A percentile compares a stretch with the other conserved stretches of the same genome.
Evolutionary conservation across 1,140 invertebrate genomes (phyloP).

Genomic region (Antheraea pernyi): DNA sequence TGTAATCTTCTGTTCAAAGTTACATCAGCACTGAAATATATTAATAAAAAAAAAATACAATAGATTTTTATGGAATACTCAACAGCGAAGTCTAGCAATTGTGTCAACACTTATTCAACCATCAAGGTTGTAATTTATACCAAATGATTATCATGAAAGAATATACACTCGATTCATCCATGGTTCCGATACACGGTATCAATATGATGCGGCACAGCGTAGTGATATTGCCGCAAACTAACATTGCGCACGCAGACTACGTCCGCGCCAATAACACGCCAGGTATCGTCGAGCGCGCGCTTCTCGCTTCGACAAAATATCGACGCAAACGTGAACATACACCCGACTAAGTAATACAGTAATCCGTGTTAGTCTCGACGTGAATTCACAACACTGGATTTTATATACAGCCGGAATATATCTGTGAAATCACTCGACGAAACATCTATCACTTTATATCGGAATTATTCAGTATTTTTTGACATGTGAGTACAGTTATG

Average conservation of each 20-base stretch:
- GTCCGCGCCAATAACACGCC: slow-evolving; percentile 51
- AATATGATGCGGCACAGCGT: slow-evolving; percentile 53
- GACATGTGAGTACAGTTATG: slow-evolving; percentile 27
- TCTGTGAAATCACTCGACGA: slow-evolving; percentile 11
- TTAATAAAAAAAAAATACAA: no score
- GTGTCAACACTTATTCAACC: neutral
- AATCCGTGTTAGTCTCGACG: slow-evolving; percentile 32
- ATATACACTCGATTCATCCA: neutral
- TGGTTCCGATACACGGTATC: slow-evolving; percentile 24
- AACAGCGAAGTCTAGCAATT: neutral
- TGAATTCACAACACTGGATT: slow-evolving; percentile 9
- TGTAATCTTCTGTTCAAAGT: no score
- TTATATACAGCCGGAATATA: slow-evolving; percentile 3
- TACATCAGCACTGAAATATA: no score
- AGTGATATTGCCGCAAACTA: slow-evolving; percentile 29
- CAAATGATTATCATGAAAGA: neutral
- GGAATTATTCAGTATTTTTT: slow-evolving; percentile 21
- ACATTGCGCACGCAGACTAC: slow-evolving; percentile 46
- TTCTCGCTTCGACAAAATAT: slow-evolving; percentile 41
- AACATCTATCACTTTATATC: slow-evolving; percentile 22
- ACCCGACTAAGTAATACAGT: slow-evolving; percentile 36
- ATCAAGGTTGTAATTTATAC: neutral
- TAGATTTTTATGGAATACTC: neutral
- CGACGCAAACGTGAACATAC: slow-evolving; percentile 43
- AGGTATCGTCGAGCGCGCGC: slow-evolving; percentile 53